Conservation (phyloP, 2,797 vertebrate genomes). For the Poeciliopsis presidionis region DNA sequence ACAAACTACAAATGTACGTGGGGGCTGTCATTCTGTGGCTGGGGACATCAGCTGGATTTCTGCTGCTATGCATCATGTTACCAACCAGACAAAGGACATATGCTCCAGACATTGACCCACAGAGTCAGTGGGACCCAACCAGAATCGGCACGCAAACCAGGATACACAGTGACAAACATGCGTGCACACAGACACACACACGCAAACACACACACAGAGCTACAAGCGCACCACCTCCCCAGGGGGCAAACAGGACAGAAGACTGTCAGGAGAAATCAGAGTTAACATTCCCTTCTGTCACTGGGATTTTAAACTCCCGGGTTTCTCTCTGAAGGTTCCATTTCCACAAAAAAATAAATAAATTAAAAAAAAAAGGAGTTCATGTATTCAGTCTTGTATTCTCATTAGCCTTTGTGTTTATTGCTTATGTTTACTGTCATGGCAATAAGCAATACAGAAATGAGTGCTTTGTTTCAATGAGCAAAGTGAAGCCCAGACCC, state of each 20-base stretch:
- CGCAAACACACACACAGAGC: conserved; percentile 10
- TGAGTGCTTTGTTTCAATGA: conserved; percentile 56
- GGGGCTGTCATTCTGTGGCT: background rate
- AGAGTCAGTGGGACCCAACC: conserved; percentile 43
- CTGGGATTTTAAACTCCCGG: conserved; percentile 39
- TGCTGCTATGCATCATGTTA: conserved; percentile 57
- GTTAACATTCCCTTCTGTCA: conserved; percentile 61
- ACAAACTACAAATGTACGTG: background rate
- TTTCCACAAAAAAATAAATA: background rate
- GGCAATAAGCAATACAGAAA: conserved; percentile 50
- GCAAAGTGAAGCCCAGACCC: conserved; percentile 49
- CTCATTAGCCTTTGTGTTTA: conserved; percentile 57
- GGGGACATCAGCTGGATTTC: conserved; percentile 38
- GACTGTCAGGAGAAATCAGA: conserved; percentile 71
- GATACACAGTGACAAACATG: conserved; percentile 1
- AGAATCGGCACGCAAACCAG: conserved; percentile 2
- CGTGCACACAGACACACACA: background rate
- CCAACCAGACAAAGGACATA: conserved; percentile 73
- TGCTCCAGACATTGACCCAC: conserved; percentile 56
- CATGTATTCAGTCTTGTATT: conserved; percentile 47
- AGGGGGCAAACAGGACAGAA: conserved; percentile 59
- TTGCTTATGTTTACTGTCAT: conserved; percentile 51
- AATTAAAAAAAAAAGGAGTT: conserved; percentile 5
- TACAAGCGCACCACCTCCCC: conserved; percentile 8
- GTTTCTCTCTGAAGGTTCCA: conserved; percentile 53